Percentiles rank a stretch among this genome's conserved stretches.
Conservation (phyloP, 1,140 invertebrate genomes). For the Drosophila sucinea region DNA sequence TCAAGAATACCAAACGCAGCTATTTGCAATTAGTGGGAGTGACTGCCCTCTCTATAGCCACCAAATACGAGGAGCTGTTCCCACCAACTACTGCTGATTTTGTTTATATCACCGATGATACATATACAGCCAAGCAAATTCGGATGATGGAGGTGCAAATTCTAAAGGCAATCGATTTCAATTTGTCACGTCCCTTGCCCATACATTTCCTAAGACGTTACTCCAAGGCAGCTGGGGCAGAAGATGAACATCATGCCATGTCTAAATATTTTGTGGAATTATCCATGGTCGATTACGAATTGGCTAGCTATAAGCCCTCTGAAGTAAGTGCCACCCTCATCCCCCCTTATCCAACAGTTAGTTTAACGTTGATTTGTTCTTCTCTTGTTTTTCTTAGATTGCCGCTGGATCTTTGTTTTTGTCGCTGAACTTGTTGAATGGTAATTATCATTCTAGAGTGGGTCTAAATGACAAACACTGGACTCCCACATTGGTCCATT, state of each 20-base stretch:
- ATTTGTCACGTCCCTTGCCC: conserved; percentile 92
- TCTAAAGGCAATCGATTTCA: conserved; percentile 90
- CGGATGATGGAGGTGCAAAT: conserved; percentile 93
- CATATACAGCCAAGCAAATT: conserved; percentile 92
- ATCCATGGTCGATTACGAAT: conserved; percentile 91
- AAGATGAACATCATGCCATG: conserved; percentile 90
- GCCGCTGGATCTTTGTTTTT: conserved; percentile 85
- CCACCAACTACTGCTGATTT: conserved; percentile 95
- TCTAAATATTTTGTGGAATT: conserved; percentile 98
- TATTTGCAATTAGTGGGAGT: conserved; percentile 95
- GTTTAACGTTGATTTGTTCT: background rate
- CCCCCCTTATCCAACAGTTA: too few species aligned
- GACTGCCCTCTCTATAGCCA: conserved; percentile 94
- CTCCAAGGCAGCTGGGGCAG: conserved; percentile 87
- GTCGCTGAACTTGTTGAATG: conserved; percentile 84
- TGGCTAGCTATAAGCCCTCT: conserved; percentile 92
- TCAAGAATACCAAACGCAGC: conserved; percentile 84
- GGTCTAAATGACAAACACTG: conserved; percentile 83
- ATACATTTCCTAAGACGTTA: conserved; percentile 93
- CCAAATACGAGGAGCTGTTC: conserved; percentile 98
- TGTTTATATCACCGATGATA: conserved; percentile 95
- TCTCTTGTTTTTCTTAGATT: conserved; percentile 48
- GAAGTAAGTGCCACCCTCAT: conserved; percentile 72
- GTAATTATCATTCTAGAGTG: conserved; percentile 67
- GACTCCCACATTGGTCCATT: conserved; percentile 86